Conservation (phyloP, 1,140 invertebrate genomes). For the Platorchestia sp. region DNA sequence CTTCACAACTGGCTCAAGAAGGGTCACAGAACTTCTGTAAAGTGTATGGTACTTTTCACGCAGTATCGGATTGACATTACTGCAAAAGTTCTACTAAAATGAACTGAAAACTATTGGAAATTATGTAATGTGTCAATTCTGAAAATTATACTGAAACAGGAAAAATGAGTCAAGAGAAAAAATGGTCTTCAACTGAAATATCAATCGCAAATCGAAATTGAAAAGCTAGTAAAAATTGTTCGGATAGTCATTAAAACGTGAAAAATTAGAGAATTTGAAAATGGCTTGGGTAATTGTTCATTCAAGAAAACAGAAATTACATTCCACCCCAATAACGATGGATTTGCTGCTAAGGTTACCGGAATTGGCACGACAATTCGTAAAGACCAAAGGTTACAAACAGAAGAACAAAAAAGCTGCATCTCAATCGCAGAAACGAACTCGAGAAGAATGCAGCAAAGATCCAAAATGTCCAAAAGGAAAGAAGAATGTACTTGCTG, state of each 20-base stretch:
- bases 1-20: not conserved
- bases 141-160: not conserved
- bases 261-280: not conserved
- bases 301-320: not conserved
- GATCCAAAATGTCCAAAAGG: not conserved
- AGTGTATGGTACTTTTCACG: not conserved
- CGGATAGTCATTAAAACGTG: not conserved
- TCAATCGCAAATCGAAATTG: not conserved
- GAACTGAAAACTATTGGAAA: conserved; percentile 3
- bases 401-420: not conserved
- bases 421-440: not conserved
- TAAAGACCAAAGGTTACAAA: not conserved
- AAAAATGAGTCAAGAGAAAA: not conserved
- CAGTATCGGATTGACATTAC: not conserved
- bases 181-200: not conserved
- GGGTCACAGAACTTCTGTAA: not conserved
- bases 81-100: not conserved
- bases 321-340: not conserved
- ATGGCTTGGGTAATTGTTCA: not conserved
- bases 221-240: not conserved
- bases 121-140: not conserved
- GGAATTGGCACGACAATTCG: not conserved
- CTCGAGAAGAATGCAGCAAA: not conserved
- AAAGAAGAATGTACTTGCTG: not conserved
- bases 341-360: not conserved